These are phyloP conservation scores for Catostomus latipinnis DNA, from an alignment of 2,797 vertebrate species.

Conservation along the genomic window DNA sequence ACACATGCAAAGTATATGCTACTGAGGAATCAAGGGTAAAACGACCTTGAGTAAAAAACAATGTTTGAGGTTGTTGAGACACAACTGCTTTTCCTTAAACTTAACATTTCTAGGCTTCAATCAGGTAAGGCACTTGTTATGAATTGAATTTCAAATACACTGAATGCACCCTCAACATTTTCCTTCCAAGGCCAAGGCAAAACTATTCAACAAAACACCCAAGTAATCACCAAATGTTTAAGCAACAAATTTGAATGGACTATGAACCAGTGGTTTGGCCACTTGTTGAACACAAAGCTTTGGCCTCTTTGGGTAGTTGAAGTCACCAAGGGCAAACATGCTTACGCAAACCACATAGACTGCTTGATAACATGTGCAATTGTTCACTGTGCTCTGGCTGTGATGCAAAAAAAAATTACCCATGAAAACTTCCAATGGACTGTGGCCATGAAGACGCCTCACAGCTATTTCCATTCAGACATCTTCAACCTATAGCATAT, in stretches of 20 bases:
- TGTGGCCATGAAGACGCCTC: constrained; percentile 54
- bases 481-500: constrained; percentile 27
- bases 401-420: constrained; percentile 56
- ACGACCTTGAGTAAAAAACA: not conserved
- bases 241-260: constrained; percentile 21
- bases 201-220: constrained; percentile 49
- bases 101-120: not conserved
- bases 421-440: constrained; percentile 52
- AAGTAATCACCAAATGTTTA: constrained; percentile 42
- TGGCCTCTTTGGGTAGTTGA: constrained; percentile 35
- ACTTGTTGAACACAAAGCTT: constrained; percentile 45
- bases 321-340: constrained; percentile 42
- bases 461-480: constrained; percentile 51
- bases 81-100: not conserved
- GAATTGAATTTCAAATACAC: not conserved
- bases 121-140: constrained; percentile 10
- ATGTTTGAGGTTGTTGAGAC: constrained; percentile 23
- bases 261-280: constrained; percentile 46
- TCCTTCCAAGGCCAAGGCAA: constrained; percentile 29
- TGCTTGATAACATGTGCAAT: constrained; percentile 51
- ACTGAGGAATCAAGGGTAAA: constrained; percentile 4
- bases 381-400: constrained; percentile 29
- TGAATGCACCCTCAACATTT: constrained; percentile 25
- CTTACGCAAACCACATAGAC: constrained; percentile 55
- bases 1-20: constrained; percentile 30